phyloP scores from a whole-genome alignment of 2,888 invertebrate genomes.

The Escarpia spicata region DNA sequence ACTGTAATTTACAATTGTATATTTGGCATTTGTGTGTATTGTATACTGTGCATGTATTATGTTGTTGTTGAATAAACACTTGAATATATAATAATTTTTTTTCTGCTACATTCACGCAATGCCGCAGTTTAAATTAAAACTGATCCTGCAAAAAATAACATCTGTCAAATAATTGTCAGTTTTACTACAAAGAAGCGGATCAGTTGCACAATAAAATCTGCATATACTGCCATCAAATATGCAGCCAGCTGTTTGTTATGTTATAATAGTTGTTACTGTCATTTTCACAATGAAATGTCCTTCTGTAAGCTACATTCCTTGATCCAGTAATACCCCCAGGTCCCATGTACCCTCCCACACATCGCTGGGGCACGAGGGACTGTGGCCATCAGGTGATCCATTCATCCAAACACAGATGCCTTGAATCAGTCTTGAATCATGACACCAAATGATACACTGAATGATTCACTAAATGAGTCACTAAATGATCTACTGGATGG shows the following conservation, averaged over 20 bases:
- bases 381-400: not conserved
- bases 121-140: not conserved
- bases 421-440: not conserved
- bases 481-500: not conserved
- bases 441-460: not conserved
- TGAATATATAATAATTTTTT: too few species aligned
- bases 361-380: not conserved
- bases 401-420: not conserved
- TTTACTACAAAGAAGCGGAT: not conserved
- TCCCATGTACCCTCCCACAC: not conserved
- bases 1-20: too few species aligned
- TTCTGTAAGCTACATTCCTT: not conserved
- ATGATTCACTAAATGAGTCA: not conserved
- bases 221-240: not conserved
- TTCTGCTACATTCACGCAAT: not conserved
- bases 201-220: not conserved
- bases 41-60: too few species aligned
- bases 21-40: too few species aligned
- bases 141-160: not conserved
- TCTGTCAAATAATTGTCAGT: not conserved
- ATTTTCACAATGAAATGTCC: not conserved
- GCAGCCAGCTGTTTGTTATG: not conserved
- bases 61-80: too few species aligned
- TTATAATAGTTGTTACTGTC: not conserved
- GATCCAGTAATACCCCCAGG: too few species aligned